Conservation (phyloP, 2,113 vertebrate species). For the Eptesicus fuscus region DNA sequence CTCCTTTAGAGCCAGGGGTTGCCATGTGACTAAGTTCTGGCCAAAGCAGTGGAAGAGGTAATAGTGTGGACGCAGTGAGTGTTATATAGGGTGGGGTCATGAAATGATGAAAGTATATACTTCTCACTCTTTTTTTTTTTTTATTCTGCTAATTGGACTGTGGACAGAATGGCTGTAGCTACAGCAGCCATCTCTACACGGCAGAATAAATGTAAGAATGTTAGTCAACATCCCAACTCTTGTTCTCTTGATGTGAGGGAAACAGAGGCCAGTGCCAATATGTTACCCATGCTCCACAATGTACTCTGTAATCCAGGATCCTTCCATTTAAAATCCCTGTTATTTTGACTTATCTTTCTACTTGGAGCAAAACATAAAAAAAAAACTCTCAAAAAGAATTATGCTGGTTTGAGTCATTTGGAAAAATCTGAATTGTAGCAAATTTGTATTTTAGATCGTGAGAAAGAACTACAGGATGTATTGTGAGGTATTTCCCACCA, state of each 20-base stretch:
- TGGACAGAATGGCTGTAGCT: neutral
- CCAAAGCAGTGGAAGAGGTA: no score
- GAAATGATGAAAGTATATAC: neutral
- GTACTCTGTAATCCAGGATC: neutral
- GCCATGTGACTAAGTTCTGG: neutral
- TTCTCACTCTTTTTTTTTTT: neutral
- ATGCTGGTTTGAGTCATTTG: neutral
- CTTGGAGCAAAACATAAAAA: no score
- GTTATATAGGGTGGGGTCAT: accelerated
- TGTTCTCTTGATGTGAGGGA: neutral
- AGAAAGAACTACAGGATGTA: neutral
- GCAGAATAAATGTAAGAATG: neutral
- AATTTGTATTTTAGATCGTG: neutral
- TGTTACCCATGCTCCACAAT: accelerated
- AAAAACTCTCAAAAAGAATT: neutral
- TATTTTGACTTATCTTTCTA: neutral
- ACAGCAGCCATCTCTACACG: neutral
- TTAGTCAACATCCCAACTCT: neutral
- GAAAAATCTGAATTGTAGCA: neutral
- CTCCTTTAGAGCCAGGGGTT: neutral
- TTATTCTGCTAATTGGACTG: neutral
- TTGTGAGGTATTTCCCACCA: neutral
- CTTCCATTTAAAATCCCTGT: neutral
- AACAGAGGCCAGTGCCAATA: neutral
- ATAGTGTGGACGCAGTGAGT: neutral